These are phyloP conservation scores for Drosophila setosimentum DNA, from an alignment of 2,888 invertebrate species.

Conservation along the genomic window DNA sequence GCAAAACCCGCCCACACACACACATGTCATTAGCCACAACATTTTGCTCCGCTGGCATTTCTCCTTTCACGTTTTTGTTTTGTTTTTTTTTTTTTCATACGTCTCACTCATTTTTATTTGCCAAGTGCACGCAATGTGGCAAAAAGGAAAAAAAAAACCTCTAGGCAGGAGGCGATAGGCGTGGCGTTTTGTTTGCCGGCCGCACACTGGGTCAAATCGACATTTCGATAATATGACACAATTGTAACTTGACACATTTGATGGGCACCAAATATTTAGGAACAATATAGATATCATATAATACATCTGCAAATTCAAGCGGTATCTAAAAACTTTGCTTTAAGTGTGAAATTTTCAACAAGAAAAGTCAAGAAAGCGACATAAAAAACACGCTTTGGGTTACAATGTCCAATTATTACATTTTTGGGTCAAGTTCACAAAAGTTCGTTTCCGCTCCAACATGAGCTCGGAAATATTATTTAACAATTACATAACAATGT, in stretches of 20 bases:
- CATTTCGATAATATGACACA: background rate
- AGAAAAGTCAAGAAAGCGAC: background rate
- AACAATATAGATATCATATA: background rate
- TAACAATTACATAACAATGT: background rate
- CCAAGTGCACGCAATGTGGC: constrained; percentile 76
- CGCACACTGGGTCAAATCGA: background rate
- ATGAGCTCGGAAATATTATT: background rate
- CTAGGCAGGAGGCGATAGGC: constrained; percentile 10
- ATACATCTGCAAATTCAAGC: background rate
- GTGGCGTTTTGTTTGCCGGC: constrained; percentile 14
- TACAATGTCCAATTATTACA: background rate
- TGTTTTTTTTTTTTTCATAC: constrained; percentile 24
- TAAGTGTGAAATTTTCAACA: background rate
- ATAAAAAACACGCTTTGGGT: background rate
- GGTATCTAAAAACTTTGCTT: background rate
- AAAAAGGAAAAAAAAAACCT: constrained; percentile 27
- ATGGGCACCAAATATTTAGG: background rate
- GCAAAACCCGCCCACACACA: constrained; percentile 37
- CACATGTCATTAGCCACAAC: constrained; percentile 69
- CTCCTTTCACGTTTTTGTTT: constrained; percentile 13
- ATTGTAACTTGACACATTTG: background rate
- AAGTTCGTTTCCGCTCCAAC: background rate
- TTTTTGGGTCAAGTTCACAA: background rate
- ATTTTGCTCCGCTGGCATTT: constrained; percentile 61
- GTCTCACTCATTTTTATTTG: constrained; percentile 62